phyloP scores from a whole-genome alignment of 2,113 vertebrate genomes.

The Ovis canadensis region DNA sequence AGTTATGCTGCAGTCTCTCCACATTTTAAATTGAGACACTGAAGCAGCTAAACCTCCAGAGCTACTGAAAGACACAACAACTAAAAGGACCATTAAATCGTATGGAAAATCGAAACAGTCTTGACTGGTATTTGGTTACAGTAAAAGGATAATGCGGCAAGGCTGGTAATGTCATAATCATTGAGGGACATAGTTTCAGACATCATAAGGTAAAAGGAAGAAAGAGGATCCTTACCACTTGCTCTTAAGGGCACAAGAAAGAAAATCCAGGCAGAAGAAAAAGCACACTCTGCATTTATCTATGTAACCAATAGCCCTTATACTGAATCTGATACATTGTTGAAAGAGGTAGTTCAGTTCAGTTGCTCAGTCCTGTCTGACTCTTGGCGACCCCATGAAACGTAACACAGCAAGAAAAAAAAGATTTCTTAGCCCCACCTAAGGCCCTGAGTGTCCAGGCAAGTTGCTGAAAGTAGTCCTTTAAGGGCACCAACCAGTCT shows the following conservation, averaged over 20 bases:
- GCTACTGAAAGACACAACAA: neutral
- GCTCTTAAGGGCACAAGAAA: constrained; percentile 15
- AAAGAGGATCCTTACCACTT: constrained; percentile 21
- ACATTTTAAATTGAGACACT: neutral
- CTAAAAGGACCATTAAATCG: neutral
- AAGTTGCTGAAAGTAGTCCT: neutral
- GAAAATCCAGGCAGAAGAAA: neutral
- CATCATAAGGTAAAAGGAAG: neutral
- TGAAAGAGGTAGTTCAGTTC: neutral
- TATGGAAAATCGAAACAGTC: neutral
- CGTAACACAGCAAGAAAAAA: neutral
- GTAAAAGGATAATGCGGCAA: neutral
- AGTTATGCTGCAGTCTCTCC: neutral
- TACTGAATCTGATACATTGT: neutral
- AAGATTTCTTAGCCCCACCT: constrained; percentile 14
- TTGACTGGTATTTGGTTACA: constrained; percentile 5
- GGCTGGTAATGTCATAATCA: neutral
- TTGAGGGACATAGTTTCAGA: neutral
- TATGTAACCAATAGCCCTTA: constrained; percentile 32
- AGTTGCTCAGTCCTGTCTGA: no score
- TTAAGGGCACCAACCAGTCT: neutral
- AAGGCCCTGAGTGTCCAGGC: neutral
- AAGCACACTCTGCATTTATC: constrained; percentile 19
- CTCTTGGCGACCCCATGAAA: no score
- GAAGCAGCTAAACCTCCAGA: neutral